Percentiles rank a stretch among this genome's conserved stretches.
These are phyloP conservation scores for Ailurus styani DNA, from an alignment of 2,113 vertebrate species.

Conservation along the genomic window DNA sequence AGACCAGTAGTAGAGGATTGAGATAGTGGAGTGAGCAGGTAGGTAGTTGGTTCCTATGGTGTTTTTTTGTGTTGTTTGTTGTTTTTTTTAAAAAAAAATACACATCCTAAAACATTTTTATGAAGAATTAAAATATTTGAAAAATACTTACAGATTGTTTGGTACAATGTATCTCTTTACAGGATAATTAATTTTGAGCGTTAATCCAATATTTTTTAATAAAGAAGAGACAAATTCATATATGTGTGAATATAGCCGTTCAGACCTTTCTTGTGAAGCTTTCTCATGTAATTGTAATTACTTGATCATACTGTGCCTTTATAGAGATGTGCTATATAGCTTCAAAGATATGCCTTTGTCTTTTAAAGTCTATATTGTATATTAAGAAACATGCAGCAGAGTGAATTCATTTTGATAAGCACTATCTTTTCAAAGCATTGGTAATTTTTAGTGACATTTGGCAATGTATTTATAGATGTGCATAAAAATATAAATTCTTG, in stretches of 20 bases:
- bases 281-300: neutral
- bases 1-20: neutral
- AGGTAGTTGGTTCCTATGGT: neutral
- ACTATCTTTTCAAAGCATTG: slow-evolving; percentile 57
- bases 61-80: neutral
- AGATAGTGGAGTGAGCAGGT: neutral
- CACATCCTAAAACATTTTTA: neutral
- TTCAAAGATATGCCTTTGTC: slow-evolving; percentile 48
- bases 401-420: slow-evolving; percentile 72
- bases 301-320: slow-evolving; percentile 8
- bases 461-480: slow-evolving; percentile 56
- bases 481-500: slow-evolving; percentile 80
- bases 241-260: slow-evolving; percentile 18
- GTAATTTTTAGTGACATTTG: slow-evolving; percentile 56
- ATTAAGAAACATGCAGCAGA: slow-evolving; percentile 88
- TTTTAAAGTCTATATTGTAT: slow-evolving; percentile 59
- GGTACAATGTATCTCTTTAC: neutral
- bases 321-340: slow-evolving; percentile 35
- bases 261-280: slow-evolving; percentile 12
- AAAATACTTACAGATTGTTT: slow-evolving; percentile 32
- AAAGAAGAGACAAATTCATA: neutral
- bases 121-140: slow-evolving; percentile 23
- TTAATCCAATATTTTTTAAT: neutral
- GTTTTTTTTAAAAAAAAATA: neutral
- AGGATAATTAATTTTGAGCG: slow-evolving; percentile 13